Evolutionary conservation across 2,888 invertebrate genomes (phyloP).

Genomic region (Drosophila yooni): DNA sequence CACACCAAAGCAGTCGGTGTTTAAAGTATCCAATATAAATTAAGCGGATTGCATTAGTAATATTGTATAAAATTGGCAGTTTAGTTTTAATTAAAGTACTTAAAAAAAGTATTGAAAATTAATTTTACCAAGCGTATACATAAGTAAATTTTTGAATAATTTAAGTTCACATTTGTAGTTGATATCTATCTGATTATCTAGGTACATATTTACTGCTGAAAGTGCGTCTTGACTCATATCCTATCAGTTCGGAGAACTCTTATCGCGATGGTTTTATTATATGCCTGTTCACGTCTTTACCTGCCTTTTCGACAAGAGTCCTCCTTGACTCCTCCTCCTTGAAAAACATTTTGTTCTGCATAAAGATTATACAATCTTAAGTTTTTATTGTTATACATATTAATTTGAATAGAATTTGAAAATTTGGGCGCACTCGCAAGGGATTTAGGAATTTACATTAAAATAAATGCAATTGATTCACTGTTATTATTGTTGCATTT

Average conservation of each 20-base stretch:
- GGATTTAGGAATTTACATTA: conserved; percentile 34
- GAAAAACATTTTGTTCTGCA: background rate
- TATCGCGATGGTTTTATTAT: background rate
- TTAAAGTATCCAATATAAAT: background rate
- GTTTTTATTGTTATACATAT: background rate
- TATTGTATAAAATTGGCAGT: background rate
- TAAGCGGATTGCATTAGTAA: background rate
- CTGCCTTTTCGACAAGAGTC: too few species aligned
- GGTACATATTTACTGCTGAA: background rate
- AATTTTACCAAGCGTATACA: background rate
- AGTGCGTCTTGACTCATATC: background rate
- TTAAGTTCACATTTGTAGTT: too few species aligned
- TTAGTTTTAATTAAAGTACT: background rate
- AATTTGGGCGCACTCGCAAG: conserved; percentile 5
- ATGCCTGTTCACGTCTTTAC: background rate
- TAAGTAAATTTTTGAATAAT: background rate
- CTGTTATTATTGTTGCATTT: conserved; percentile 47
- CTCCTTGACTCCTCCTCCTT: background rate
- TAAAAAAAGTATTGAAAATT: background rate
- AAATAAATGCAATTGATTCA: conserved; percentile 31
- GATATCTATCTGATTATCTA: background rate
- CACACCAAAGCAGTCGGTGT: background rate
- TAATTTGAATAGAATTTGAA: background rate
- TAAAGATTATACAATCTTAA: background rate
- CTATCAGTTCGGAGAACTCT: too few species aligned